A percentile compares a stretch with the other conserved stretches of the same genome.
Evolutionary conservation across 2,888 invertebrate genomes (phyloP).

Genomic region (Coelogynopora nodosa): DNA sequence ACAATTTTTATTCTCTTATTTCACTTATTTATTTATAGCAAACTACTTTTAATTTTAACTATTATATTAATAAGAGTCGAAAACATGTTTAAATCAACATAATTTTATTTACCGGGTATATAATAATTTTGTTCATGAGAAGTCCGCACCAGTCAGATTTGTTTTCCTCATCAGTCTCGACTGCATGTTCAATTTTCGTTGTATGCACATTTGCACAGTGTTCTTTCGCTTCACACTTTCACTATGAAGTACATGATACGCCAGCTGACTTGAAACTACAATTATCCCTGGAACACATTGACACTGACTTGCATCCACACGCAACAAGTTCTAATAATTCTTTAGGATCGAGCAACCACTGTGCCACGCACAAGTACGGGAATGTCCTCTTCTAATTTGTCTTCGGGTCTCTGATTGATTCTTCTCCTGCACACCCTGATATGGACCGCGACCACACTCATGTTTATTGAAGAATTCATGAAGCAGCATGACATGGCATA

Average conservation of each 20-base stretch:
- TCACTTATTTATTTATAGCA: too few relatives aligned
- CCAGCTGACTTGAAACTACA: background rate
- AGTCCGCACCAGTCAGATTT: background rate
- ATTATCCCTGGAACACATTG: constrained; percentile 12
- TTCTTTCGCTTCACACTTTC: constrained; percentile 12
- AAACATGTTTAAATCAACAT: too few relatives aligned
- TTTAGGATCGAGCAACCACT: background rate
- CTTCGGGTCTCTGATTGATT: constrained; percentile 42
- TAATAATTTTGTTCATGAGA: too few relatives aligned
- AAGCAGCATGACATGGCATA: constrained; percentile 21
- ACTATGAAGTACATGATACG: constrained; percentile 11
- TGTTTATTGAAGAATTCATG: background rate
- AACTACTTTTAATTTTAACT: too few relatives aligned
- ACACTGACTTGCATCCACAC: constrained; percentile 12
- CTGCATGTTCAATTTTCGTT: constrained; percentile 21
- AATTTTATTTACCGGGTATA: too few relatives aligned
- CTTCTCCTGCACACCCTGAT: constrained; percentile 42
- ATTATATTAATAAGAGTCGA: too few relatives aligned
- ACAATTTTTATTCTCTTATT: too few relatives aligned
- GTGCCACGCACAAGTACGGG: constrained; percentile 7
- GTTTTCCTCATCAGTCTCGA: background rate
- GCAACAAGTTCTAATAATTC: constrained; percentile 14
- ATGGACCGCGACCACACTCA: constrained; percentile 39
- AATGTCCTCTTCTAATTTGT: constrained; percentile 32
- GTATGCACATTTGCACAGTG: constrained; percentile 12